phyloP scores from a whole-genome alignment of 2,888 invertebrate species.

The Apotomis betuletana region DNA sequence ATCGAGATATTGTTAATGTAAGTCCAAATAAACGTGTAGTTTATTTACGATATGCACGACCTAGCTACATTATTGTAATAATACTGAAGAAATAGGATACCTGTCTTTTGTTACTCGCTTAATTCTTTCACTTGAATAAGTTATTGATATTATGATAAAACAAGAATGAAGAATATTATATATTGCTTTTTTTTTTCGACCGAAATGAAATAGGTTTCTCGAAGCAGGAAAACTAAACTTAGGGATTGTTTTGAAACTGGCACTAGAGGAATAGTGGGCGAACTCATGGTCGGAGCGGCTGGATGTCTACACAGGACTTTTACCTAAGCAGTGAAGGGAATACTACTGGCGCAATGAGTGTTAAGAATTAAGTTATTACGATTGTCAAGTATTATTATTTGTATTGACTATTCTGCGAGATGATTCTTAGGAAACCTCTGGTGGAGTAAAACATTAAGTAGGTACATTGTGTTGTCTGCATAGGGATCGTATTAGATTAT shows the following conservation, averaged over 20 bases:
- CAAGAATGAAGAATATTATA: conserved; percentile 1
- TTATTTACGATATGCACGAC: conserved; percentile 25
- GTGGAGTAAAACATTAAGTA: not conserved
- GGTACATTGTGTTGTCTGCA: conserved; percentile 2
- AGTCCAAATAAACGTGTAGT: conserved; percentile 14
- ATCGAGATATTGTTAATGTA: conserved; percentile 13
- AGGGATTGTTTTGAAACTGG: not conserved
- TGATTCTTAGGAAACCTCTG: conserved; percentile 5
- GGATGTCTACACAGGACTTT: not conserved
- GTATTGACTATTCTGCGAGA: conserved; percentile 8
- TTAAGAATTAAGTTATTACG: conserved; percentile 34
- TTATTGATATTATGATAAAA: conserved; percentile 30
- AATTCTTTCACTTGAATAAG: conserved; percentile 12
- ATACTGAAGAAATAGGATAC: conserved; percentile 28
- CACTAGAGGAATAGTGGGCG: not conserved
- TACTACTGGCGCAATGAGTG: conserved; percentile 38
- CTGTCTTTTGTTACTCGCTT: conserved; percentile 22
- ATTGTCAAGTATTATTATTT: conserved; percentile 35
- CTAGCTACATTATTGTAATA: conserved; percentile 31
- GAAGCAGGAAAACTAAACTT: not conserved
- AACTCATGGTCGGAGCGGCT: no score
- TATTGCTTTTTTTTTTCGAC: conserved; percentile 3
- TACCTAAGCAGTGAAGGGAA: not conserved
- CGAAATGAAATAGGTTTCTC: not conserved
- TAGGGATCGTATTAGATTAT: conserved; percentile 10